Conservation (phyloP, 2,888 invertebrate species). For the Sphaerophoria rueppellii region DNA sequence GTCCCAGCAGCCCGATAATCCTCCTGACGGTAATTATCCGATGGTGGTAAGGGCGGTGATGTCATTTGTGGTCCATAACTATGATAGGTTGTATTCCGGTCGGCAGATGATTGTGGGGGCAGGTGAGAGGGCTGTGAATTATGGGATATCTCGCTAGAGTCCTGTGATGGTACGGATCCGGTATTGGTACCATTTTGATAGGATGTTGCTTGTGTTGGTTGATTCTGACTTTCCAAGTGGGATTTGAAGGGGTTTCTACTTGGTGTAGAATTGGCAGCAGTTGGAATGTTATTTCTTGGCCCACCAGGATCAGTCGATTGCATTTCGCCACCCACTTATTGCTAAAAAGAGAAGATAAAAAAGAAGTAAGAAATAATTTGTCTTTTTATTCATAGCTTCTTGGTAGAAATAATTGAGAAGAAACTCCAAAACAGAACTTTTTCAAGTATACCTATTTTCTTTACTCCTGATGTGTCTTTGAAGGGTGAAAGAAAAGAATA, state of each 20-base stretch:
- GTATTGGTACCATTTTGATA: slow-evolving; percentile 77
- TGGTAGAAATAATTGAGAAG: slow-evolving; percentile 57
- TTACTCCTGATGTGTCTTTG: slow-evolving; percentile 41
- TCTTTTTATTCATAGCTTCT: slow-evolving; percentile 42
- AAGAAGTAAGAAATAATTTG: slow-evolving; percentile 17
- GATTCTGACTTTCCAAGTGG: slow-evolving; percentile 73
- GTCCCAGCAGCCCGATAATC: slow-evolving; percentile 80
- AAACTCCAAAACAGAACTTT: slow-evolving; percentile 43
- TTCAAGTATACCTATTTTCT: slow-evolving; percentile 18
- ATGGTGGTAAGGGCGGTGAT: slow-evolving; percentile 77
- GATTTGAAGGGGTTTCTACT: slow-evolving; percentile 80
- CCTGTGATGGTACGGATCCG: slow-evolving; percentile 63
- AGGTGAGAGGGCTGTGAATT: slow-evolving; percentile 57
- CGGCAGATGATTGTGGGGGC: slow-evolving; percentile 64
- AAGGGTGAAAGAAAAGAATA: slow-evolving; percentile 14
- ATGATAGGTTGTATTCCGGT: slow-evolving; percentile 66
- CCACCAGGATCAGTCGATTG: slow-evolving; percentile 82
- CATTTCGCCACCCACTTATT: slow-evolving; percentile 82
- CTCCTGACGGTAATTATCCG: slow-evolving; percentile 79
- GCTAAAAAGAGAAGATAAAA: slow-evolving; percentile 74
- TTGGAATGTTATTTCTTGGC: slow-evolving; percentile 75
- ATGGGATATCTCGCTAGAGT: slow-evolving; percentile 55
- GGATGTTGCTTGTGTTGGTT: slow-evolving; percentile 59
- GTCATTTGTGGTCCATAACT: slow-evolving; percentile 74
- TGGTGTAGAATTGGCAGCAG: slow-evolving; percentile 75